A percentile compares a stretch with the other conserved stretches of the same genome.
Conservation (phyloP, 2,888 invertebrate species). For the Phengaris arion region DNA sequence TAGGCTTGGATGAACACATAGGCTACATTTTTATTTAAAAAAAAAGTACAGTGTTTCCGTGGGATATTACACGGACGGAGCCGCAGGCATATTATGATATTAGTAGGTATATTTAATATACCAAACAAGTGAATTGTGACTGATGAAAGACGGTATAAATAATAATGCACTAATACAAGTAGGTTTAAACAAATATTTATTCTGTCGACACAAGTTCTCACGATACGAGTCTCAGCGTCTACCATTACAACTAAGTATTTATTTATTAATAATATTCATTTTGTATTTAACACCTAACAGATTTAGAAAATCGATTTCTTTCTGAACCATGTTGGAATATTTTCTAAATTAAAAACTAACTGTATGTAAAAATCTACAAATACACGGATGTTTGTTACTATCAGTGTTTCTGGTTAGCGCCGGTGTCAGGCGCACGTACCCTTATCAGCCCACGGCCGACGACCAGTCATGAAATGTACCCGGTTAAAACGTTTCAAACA, state of each 20-base stretch:
- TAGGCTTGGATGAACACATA: too few relatives aligned
- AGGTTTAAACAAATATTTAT: constrained; percentile 1
- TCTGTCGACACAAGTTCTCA: not conserved
- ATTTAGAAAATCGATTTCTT: too few relatives aligned
- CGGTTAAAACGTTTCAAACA: not conserved
- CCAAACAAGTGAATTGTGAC: not conserved
- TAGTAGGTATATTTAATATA: not conserved
- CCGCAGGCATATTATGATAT: too few relatives aligned
- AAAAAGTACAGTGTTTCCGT: too few relatives aligned
- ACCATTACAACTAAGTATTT: too few relatives aligned
- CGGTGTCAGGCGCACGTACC: not conserved
- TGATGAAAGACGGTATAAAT: not conserved
- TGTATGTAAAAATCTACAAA: not conserved
- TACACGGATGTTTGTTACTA: not conserved
- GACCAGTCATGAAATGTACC: not conserved
- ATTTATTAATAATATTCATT: too few relatives aligned
- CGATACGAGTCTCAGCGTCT: not conserved
- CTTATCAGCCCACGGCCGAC: not conserved
- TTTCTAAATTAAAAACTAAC: not conserved
- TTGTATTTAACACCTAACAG: too few relatives aligned
- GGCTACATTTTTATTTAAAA: too few relatives aligned
- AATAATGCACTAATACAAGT: not conserved
- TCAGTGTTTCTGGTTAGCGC: not conserved
- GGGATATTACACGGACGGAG: too few relatives aligned
- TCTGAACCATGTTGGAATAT: not conserved